phyloP scores from a whole-genome alignment of 2,113 vertebrate species.

The Hippoglossus stenolepis region DNA sequence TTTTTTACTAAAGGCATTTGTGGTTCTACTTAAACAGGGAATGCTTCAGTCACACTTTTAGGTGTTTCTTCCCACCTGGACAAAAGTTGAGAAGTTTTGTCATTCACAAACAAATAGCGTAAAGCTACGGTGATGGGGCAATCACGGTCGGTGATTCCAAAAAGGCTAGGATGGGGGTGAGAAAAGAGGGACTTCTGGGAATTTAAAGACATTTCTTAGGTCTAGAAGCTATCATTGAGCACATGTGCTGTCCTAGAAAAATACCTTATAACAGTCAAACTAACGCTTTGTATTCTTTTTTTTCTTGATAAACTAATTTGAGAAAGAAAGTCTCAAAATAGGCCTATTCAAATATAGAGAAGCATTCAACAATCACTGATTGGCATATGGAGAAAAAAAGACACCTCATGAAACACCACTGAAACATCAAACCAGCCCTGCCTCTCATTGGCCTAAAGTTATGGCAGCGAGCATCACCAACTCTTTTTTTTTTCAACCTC shows the following conservation, averaged over 20 bases:
- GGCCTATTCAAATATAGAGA: slow-evolving; percentile 80
- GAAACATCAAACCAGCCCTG: slow-evolving; percentile 74
- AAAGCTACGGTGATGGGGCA: slow-evolving; percentile 89
- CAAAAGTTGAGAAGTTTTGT: slow-evolving; percentile 84
- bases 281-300: slow-evolving; percentile 79
- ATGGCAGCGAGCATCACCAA: slow-evolving; percentile 73
- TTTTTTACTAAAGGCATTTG: slow-evolving; percentile 94
- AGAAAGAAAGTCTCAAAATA: slow-evolving; percentile 78
- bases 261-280: slow-evolving; percentile 87
- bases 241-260: slow-evolving; percentile 87
- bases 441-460: slow-evolving; percentile 74
- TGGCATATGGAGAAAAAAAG: slow-evolving; percentile 74
- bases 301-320: slow-evolving; percentile 80
- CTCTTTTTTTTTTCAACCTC: slow-evolving; percentile 34
- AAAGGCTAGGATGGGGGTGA: slow-evolving; percentile 82
- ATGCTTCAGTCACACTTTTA: slow-evolving; percentile 85
- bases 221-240: slow-evolving; percentile 88
- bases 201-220: slow-evolving; percentile 86
- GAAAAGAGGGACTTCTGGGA: slow-evolving; percentile 78
- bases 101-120: slow-evolving; percentile 88
- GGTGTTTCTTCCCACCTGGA: slow-evolving; percentile 69
- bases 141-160: slow-evolving; percentile 86
- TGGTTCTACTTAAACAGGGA: slow-evolving; percentile 92
- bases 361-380: slow-evolving; percentile 82
- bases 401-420: slow-evolving; percentile 73